Conservation (phyloP, 2,888 invertebrate species). For the Crioceris asparagi region DNA sequence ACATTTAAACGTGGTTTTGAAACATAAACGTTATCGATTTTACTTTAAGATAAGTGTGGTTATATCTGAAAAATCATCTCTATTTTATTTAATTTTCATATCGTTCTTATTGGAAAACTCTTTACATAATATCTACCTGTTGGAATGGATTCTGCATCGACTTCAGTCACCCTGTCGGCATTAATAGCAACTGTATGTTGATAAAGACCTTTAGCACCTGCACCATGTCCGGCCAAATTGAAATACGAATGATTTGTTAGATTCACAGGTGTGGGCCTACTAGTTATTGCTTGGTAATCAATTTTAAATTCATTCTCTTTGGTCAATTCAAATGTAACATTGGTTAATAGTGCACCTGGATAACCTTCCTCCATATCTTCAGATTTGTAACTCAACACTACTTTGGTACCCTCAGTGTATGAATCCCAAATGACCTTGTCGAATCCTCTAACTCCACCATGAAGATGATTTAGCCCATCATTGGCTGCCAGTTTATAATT, state of each 20-base stretch:
- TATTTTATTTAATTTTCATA: no score
- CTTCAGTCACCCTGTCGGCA: conserved; percentile 63
- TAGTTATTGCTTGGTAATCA: conserved; percentile 62
- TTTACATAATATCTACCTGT: conserved; percentile 46
- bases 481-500: conserved; percentile 62
- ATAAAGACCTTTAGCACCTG: conserved; percentile 51
- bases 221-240: conserved; percentile 81
- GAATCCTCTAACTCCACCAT: conserved; percentile 79
- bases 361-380: conserved; percentile 77
- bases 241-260: conserved; percentile 84
- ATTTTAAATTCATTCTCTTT: conserved; percentile 64
- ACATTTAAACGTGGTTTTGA: no score
- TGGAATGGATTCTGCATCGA: conserved; percentile 57
- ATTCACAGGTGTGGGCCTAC: conserved; percentile 72
- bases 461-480: conserved; percentile 56
- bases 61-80: no score
- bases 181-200: conserved; percentile 62
- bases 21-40: background rate
- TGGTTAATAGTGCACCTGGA: conserved; percentile 69
- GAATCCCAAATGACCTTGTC: conserved; percentile 44
- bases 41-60: no score
- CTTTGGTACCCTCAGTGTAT: conserved; percentile 31
- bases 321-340: conserved; percentile 59
- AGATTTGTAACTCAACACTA: conserved; percentile 66
- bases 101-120: background rate